phyloP scores from a whole-genome alignment of 1,140 invertebrate genomes.

The Streblospio benedicti region DNA sequence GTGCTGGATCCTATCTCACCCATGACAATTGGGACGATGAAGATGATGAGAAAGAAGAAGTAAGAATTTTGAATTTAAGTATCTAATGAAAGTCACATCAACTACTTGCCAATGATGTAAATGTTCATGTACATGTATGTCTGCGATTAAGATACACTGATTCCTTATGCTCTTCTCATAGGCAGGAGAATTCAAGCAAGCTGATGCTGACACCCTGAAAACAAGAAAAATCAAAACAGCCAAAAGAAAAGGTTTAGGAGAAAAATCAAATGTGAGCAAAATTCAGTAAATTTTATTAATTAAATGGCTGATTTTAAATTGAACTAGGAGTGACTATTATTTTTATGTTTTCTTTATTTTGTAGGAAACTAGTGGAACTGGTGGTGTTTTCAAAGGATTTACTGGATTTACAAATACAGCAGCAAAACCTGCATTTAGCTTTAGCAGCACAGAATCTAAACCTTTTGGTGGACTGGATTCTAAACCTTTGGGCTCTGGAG shows the following conservation, averaged over 20 bases:
- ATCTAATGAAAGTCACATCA: neutral
- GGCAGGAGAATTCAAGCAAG: constrained; percentile 1
- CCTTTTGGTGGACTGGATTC: no score
- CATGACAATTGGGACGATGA: constrained; percentile 86
- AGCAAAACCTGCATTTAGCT: neutral
- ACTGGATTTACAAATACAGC: neutral
- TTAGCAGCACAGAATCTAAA: neutral
- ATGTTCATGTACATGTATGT: neutral
- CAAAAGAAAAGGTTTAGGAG: neutral
- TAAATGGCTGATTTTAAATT: neutral
- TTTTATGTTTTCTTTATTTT: neutral
- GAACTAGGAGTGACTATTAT: neutral
- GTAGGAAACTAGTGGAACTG: neutral
- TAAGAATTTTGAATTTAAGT: neutral
- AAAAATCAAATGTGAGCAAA: neutral
- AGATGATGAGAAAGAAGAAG: constrained; percentile 64
- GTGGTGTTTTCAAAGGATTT: neutral
- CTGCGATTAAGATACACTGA: neutral
- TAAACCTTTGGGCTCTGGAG: no score
- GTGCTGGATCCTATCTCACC: constrained; percentile 67
- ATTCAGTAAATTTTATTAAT: neutral
- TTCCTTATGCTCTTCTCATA: neutral
- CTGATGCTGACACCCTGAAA: neutral
- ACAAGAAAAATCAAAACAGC: neutral
- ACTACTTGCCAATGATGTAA: neutral